A percentile compares a stretch with the other conserved stretches of the same genome.
phyloP scores from a whole-genome alignment of 2,888 invertebrate species.

The Mythimna loreyi region DNA sequence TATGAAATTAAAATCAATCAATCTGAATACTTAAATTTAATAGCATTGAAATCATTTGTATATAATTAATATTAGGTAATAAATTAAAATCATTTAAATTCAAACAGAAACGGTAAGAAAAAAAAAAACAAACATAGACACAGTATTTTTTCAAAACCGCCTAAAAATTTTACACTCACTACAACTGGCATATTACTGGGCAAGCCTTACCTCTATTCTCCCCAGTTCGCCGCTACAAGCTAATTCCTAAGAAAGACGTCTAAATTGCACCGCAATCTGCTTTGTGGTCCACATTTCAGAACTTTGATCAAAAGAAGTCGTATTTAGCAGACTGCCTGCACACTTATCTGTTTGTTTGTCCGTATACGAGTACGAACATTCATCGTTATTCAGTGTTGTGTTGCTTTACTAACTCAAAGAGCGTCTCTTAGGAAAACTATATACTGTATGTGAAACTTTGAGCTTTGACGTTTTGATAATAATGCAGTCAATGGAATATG shows the following conservation, averaged over 20 bases:
- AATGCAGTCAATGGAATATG: constrained; percentile 1
- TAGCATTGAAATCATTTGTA: no score
- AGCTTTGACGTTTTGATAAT: constrained; percentile 17
- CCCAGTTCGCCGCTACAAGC: background rate
- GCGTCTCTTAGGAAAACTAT: constrained; percentile 18
- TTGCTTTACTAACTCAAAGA: constrained; percentile 44
- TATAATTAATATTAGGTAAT: no score
- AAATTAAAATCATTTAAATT: no score
- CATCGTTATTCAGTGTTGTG: constrained; percentile 24
- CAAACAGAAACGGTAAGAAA: no score
- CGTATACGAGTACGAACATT: constrained; percentile 17
- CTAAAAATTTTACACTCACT: no score
- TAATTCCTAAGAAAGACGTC: background rate
- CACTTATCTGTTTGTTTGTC: background rate
- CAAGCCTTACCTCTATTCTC: background rate
- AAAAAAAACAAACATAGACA: no score
- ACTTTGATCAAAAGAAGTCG: background rate
- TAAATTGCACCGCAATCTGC: background rate
- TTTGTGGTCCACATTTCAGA: constrained; percentile 1
- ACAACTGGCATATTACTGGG: no score
- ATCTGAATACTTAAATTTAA: no score
- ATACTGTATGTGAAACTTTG: constrained; percentile 21
- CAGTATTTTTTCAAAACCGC: no score
- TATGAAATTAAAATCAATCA: no score
- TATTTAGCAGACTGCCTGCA: background rate